phyloP scores from a whole-genome alignment of 2,888 invertebrate species.

The Oscheius sp. region DNA sequence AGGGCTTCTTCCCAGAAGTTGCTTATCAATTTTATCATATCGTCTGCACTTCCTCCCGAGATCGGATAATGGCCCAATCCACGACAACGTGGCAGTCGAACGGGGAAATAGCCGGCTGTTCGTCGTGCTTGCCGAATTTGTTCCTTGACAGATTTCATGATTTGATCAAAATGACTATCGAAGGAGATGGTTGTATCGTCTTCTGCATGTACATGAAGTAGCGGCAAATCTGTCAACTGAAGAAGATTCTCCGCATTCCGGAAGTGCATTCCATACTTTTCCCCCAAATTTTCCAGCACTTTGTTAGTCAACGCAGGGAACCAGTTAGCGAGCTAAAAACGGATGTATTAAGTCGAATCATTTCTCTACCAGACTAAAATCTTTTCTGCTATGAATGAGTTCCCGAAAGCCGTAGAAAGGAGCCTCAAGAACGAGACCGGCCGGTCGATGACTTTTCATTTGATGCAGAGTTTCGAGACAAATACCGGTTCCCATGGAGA shows the following conservation, averaged over 20 bases:
- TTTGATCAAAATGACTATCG: background rate
- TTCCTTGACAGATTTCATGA: background rate
- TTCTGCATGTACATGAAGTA: background rate
- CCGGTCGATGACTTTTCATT: background rate
- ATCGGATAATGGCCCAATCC: background rate
- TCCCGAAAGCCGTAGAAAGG: background rate
- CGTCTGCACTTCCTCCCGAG: background rate
- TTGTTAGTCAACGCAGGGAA: background rate
- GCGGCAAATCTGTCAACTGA: background rate
- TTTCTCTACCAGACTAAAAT: background rate
- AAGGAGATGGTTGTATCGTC: conserved; percentile 4
- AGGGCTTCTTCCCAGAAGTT: conserved; percentile 1
- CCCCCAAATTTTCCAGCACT: background rate
- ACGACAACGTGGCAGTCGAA: background rate
- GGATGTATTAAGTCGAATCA: background rate
- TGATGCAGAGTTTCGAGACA: background rate
- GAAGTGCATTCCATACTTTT: background rate
- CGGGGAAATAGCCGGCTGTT: background rate
- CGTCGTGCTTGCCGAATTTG: background rate
- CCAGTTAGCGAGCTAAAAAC: conserved; percentile 1
- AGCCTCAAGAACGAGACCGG: conserved; percentile 18
- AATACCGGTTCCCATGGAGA: conserved; percentile 3
- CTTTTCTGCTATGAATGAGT: background rate
- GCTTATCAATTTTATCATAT: background rate
- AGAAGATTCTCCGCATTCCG: conserved; percentile 1